phyloP scores from a whole-genome alignment of 1,140 invertebrate genomes.

The Periplaneta americana region DNA sequence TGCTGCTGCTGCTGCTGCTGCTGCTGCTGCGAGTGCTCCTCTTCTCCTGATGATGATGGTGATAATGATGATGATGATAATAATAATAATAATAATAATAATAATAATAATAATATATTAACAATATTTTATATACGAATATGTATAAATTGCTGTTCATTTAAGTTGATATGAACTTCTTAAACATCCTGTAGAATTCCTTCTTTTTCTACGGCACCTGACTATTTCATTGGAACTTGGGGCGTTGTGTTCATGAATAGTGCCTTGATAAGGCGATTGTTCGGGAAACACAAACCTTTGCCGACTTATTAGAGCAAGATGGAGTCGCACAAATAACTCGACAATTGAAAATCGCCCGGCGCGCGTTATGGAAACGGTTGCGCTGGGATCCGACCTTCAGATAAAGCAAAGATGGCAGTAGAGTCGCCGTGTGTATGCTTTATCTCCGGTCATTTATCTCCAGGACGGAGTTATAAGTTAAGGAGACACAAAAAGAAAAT shows the following conservation, averaged over 20 bases:
- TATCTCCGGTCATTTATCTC: neutral
- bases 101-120: too few species aligned
- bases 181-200: neutral
- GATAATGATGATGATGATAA: too few species aligned
- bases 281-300: neutral
- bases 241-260: neutral
- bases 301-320: neutral
- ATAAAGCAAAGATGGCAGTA: neutral
- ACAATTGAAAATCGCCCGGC: neutral
- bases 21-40: too few species aligned
- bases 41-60: too few species aligned
- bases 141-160: too few species aligned
- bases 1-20: too few species aligned
- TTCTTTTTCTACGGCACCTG: neutral
- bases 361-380: neutral
- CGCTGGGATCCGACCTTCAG: neutral
- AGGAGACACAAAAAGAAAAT: neutral
- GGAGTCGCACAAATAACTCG: neutral
- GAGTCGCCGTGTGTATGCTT: neutral
- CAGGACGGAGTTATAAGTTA: neutral
- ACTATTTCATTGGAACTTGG: too few species aligned
- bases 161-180: too few species aligned
- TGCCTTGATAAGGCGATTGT: neutral
- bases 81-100: too few species aligned
- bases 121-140: too few species aligned